These are phyloP conservation scores for Eupeodes latifasciatus DNA, from an alignment of 2,888 invertebrate species.

Conservation along the genomic window DNA sequence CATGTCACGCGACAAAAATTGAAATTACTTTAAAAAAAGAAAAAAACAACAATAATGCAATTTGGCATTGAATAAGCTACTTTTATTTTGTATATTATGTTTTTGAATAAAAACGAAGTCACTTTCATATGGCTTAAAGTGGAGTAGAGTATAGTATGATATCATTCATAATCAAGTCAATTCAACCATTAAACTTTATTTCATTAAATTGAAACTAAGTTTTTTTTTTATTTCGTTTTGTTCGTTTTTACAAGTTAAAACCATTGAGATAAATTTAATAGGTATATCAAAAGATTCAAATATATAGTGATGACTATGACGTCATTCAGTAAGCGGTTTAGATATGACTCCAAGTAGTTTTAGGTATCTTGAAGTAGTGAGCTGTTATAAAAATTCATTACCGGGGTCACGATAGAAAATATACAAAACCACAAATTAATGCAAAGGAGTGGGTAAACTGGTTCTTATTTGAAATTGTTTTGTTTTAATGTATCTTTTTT, in stretches of 20 bases:
- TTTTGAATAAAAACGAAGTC: slow-evolving; percentile 11
- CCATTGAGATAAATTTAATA: slow-evolving; percentile 34
- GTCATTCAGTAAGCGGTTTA: slow-evolving; percentile 37
- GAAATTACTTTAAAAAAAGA: slow-evolving; percentile 9
- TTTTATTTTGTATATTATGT: background rate
- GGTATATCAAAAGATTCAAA: background rate
- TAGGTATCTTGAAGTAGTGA: background rate
- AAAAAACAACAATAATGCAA: background rate
- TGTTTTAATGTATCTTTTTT: no score
- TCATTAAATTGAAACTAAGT: background rate
- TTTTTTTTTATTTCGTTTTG: no score
- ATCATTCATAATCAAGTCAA: slow-evolving; percentile 28
- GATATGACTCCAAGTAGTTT: background rate
- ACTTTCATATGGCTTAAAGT: background rate
- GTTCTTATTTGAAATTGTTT: slow-evolving; percentile 39
- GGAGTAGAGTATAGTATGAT: slow-evolving; percentile 2
- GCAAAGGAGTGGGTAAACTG: slow-evolving; percentile 71
- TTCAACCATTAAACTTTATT: slow-evolving; percentile 13
- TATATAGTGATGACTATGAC: slow-evolving; percentile 42
- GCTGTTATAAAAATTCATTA: slow-evolving; percentile 41
- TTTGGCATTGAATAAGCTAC: slow-evolving; percentile 56
- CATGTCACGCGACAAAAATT: slow-evolving; percentile 39
- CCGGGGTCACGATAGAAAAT: slow-evolving; percentile 50
- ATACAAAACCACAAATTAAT: slow-evolving; percentile 57
- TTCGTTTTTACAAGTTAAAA: background rate